Conservation (phyloP, 2,797 vertebrate species). For the Onychomys arenicola region DNA sequence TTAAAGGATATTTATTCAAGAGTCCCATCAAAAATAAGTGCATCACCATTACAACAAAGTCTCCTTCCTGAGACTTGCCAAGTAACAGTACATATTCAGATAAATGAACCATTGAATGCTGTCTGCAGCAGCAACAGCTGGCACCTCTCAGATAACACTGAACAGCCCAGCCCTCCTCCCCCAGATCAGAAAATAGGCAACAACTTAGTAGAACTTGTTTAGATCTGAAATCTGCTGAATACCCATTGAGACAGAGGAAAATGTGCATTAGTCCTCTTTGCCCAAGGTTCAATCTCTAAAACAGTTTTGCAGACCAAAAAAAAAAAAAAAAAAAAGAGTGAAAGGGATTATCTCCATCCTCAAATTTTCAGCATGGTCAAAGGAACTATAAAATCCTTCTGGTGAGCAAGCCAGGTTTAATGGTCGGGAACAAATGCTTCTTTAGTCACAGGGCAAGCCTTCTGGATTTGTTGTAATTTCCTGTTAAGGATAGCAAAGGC, state of each 20-base stretch:
- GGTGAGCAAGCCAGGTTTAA: constrained; percentile 81
- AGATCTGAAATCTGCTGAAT: constrained; percentile 79
- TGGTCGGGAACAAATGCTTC: constrained; percentile 82
- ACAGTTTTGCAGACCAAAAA: constrained; percentile 77
- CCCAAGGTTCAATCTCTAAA: constrained; percentile 78
- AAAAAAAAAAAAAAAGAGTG: constrained; percentile 53
- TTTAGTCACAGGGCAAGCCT: constrained; percentile 82
- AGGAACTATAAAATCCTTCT: constrained; percentile 81
- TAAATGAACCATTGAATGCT: constrained; percentile 76
- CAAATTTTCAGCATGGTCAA: constrained; percentile 78
- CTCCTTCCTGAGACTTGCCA: constrained; percentile 65
- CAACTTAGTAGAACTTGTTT: constrained; percentile 75
- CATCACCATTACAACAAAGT: constrained; percentile 76
- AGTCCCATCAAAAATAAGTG: constrained; percentile 70
- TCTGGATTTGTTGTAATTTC: constrained; percentile 80
- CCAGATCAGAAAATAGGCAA: constrained; percentile 70
- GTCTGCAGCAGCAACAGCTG: constrained; percentile 80
- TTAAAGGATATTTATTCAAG: constrained; percentile 74
- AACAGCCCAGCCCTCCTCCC: constrained; percentile 63
- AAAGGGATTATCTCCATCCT: constrained; percentile 81
- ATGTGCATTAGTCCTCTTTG: constrained; percentile 66
- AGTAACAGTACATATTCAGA: constrained; percentile 71
- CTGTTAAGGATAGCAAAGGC: constrained; percentile 67
- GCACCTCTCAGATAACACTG: constrained; percentile 75
- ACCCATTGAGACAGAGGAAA: constrained; percentile 77